Evolutionary conservation across 2,113 vertebrate genomes (phyloP), one percentile per base, ranked within the genome.

Genomic region (Scytalopus superciliaris): DNA sequence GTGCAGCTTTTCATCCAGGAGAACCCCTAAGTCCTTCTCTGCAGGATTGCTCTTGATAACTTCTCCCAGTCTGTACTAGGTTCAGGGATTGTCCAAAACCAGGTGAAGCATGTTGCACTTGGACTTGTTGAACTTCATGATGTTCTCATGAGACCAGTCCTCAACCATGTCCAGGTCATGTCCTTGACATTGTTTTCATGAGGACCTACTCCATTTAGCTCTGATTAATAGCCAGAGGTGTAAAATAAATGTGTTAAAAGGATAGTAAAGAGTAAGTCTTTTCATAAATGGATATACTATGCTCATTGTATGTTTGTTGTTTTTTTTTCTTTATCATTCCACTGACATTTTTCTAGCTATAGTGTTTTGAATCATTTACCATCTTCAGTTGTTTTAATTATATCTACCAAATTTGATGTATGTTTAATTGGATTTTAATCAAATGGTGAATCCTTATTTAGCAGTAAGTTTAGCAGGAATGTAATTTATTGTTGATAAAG

Each of bases 401-500:
- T 93, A 93, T 83, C 84, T 59, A 93, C 93, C 87, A 97, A 96
- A 96, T 89, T 10, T 93, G 93, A 91, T 96, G 31, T 64, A 94
- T 90, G 55, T 92, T 96, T 97, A 95, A 95, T 91, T 94, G 66
- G 66, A 94, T 95, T 97, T 98, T 97, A 97, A 96, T 91, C 96
- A 44, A 40, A 95, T 53, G 17, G 49, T 90, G 96, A 76, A 35
- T 92, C 53, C 59, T 96, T 97, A 64, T 97, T 95, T 95, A 97
- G 47, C 30, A 90, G 45, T 28, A 90, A 95, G 57, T 95, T 97
- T 95, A 96, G 94, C 37, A 67, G 52, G 37, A 95, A 14, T 76
- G 30, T 93, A 96, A 96, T 96, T 96, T 96, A 93, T 95, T 93
- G 27, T 40, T 91, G 81, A 84, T 96, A 87, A 95, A 56, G 52